Evolutionary conservation across 2,888 invertebrate species (phyloP).

Genomic region (Drosophila aldrichi): DNA sequence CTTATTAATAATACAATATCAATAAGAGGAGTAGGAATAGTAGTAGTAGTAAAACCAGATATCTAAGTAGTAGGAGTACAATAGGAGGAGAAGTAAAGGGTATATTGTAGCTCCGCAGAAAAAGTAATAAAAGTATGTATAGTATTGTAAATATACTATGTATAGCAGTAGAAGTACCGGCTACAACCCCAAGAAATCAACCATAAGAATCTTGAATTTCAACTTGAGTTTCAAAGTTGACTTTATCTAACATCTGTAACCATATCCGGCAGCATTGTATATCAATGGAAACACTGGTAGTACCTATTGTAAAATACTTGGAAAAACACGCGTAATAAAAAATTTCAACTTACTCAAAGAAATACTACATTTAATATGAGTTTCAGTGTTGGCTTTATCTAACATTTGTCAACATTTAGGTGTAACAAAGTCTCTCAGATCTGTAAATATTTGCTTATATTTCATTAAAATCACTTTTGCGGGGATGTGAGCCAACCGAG

Average conservation of each 20-base stretch:
- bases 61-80: neutral
- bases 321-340: neutral
- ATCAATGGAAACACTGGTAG: neutral
- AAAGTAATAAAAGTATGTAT: neutral
- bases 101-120: neutral
- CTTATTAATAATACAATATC: no score
- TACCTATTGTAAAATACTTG: no score
- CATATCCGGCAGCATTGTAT: neutral
- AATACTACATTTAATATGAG: neutral
- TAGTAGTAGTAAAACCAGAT: neutral
- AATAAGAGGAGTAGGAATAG: no score
- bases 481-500: slow-evolving; percentile 9
- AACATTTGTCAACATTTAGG: neutral
- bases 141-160: no score
- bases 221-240: no score
- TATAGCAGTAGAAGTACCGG: no score
- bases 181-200: no score
- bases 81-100: no score
- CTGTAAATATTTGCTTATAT: neutral
- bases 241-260: no score
- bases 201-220: no score
- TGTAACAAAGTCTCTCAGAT: slow-evolving; percentile 1
- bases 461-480: slow-evolving; percentile 2
- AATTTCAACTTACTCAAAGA: neutral
- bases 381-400: neutral